phyloP scores from a whole-genome alignment of 2,888 invertebrate species.

The Melieria omissa region DNA sequence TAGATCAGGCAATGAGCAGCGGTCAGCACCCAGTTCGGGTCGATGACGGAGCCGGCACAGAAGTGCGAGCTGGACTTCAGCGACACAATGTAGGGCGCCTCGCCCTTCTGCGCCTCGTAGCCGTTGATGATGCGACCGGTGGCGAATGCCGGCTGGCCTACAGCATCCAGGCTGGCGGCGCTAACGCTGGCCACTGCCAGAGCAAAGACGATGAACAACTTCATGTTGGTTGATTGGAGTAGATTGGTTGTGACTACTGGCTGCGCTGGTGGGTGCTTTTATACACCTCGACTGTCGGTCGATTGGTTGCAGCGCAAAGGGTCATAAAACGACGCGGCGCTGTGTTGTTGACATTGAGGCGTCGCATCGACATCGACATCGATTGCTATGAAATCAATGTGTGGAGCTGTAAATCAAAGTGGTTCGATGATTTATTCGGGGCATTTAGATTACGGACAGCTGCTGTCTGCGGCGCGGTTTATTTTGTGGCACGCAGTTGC shows the following conservation, averaged over 20 bases:
- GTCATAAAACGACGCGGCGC: too few species aligned
- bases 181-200: constrained; percentile 49
- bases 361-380: too few species aligned
- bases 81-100: constrained; percentile 67
- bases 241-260: constrained; percentile 11
- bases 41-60: constrained; percentile 67
- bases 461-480: too few species aligned
- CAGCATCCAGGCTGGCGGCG: constrained; percentile 45
- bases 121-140: constrained; percentile 62
- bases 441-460: too few species aligned
- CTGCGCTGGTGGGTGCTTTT: too few species aligned
- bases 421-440: too few species aligned
- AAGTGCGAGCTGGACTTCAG: constrained; percentile 52
- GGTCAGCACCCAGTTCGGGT: constrained; percentile 59
- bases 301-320: too few species aligned
- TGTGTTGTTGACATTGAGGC: too few species aligned
- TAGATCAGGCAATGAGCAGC: constrained; percentile 60
- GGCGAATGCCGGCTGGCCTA: constrained; percentile 51
- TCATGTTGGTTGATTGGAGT: constrained; percentile 50
- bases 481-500: too few species aligned
- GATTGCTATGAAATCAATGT: too few species aligned
- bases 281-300: too few species aligned
- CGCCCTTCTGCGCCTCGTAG: constrained; percentile 56
- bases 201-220: constrained; percentile 50
- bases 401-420: too few species aligned